A percentile compares a stretch with the other conserved stretches of the same genome.
phyloP scores from a whole-genome alignment of 2,797 vertebrate genomes.

The Apodemus agrarius region DNA sequence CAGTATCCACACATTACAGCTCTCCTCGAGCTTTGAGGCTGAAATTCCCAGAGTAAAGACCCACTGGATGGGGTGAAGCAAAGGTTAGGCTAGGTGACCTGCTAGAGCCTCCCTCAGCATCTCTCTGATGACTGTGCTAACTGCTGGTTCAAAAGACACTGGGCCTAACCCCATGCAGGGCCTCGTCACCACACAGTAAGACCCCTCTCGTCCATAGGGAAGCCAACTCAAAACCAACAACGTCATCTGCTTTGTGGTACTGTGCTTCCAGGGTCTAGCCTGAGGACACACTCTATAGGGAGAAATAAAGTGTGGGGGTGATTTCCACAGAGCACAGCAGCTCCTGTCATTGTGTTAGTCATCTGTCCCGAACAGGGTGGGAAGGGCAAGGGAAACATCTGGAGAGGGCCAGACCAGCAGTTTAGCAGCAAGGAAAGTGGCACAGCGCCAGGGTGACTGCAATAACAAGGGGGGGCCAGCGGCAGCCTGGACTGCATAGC shows the following conservation, averaged over 20 bases:
- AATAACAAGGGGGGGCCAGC: not conserved
- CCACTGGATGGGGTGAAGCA: not conserved
- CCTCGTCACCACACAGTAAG: not conserved
- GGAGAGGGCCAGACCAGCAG: constrained; percentile 35
- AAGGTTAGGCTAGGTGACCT: not conserved
- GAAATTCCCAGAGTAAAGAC: not conserved
- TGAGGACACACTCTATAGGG: not conserved
- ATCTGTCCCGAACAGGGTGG: constrained; percentile 28
- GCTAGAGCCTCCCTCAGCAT: not conserved
- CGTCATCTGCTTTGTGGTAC: not conserved
- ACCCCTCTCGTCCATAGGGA: not conserved
- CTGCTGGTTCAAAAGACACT: not conserved
- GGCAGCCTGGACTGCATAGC: not conserved
- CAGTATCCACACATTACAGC: not conserved
- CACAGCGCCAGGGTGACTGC: not conserved
- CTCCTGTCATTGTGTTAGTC: constrained; percentile 37
- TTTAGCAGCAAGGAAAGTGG: not conserved
- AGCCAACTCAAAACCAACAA: not conserved
- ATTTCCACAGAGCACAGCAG: constrained; percentile 32
- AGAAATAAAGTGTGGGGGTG: not conserved
- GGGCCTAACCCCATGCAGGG: not conserved
- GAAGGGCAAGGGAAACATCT: constrained; percentile 76
- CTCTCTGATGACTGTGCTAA: not conserved
- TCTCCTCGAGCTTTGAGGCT: not conserved
- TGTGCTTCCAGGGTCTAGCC: not conserved